Evolutionary conservation across 2,888 invertebrate genomes (phyloP), one percentile per base, ranked within the genome.

Genomic region (Altica lythri): DNA sequence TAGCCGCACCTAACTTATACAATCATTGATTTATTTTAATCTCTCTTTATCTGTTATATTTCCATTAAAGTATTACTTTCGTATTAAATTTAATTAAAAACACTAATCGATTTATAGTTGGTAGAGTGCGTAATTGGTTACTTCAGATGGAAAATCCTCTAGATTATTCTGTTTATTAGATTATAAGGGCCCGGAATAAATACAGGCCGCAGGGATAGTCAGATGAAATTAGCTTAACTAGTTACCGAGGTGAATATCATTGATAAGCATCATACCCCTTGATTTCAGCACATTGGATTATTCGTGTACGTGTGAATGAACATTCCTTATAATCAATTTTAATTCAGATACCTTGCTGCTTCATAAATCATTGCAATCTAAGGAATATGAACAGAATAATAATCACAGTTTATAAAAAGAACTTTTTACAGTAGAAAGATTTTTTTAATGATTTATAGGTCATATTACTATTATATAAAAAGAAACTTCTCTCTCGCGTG

Each of bases 81-180:
- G 14, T n/a, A 19, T 18, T 49, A 30, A 49, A 19, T 19, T 32
- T 40, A 19, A 29, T 29, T 30, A 47, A 12, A 16, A 38, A 38
- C 10, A 27, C 5, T 40, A 49, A 49, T 49, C 49, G 30, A 49
- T 40, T 49, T 32, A 49, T 40, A 40, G 14, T 49, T 22, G 22
- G 22, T 40, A 18, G 22, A 40, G 49, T 49, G 32, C 38, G 49
- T 49, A 49, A 49, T 49, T 49, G 14, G 49, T 40, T 49, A 49
- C 42, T 40, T 49, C 49, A 49, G 32, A 49, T 22, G 40, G 49
- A 49, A 49, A 49, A 49, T 49, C 40, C 49, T 19, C 13, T 40
- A 32, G 49, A 49, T 49, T 49, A 49, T 49, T 49, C 49, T 32
- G 40, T 40, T 49, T 40, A 49, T 49, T 49, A 49, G 49, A 49